phyloP scores from a whole-genome alignment of 2,888 invertebrate species.

The Drosophila eohydei region DNA sequence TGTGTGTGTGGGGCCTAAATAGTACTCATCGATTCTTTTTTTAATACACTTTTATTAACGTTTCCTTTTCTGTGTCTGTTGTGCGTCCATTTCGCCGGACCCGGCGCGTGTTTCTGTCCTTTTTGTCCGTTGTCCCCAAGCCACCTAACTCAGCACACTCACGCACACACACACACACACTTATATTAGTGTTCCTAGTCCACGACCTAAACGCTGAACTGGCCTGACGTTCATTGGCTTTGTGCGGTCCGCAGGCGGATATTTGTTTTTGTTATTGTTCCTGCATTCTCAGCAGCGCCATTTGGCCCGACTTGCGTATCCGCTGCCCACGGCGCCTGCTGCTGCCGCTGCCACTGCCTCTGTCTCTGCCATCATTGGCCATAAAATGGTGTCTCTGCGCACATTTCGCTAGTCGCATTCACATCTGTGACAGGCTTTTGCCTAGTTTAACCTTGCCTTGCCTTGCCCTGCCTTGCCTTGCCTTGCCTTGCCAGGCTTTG shows the following conservation, averaged over 20 bases:
- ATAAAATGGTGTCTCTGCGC: conserved; percentile 74
- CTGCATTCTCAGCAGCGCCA: conserved; percentile 57
- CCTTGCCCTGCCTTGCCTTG: conserved; percentile 40
- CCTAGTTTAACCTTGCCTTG: conserved; percentile 49
- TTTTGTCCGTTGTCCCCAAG: conserved; percentile 2
- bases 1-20: conserved; percentile 29
- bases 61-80: conserved; percentile 18
- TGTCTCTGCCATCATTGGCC: conserved; percentile 45
- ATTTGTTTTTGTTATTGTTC: conserved; percentile 77
- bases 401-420: conserved; percentile 64
- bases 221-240: conserved; percentile 74
- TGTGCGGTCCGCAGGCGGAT: conserved; percentile 49
- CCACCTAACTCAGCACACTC: not conserved
- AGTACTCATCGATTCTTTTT: conserved; percentile 31
- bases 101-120: conserved; percentile 28
- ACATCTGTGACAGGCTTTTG: conserved; percentile 53
- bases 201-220: conserved; percentile 22
- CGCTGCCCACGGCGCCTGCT: conserved; percentile 15
- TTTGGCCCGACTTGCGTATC: conserved; percentile 48
- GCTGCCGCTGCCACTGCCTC: not conserved
- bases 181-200: conserved; percentile 6
- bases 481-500: conserved; percentile 30
- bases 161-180: not conserved
- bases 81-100: conserved; percentile 11
- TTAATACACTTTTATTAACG: conserved; percentile 18